These are phyloP conservation scores for Oncopodura yosiiana DNA, from an alignment of 1,140 invertebrate genomes.

Conservation along the genomic window DNA sequence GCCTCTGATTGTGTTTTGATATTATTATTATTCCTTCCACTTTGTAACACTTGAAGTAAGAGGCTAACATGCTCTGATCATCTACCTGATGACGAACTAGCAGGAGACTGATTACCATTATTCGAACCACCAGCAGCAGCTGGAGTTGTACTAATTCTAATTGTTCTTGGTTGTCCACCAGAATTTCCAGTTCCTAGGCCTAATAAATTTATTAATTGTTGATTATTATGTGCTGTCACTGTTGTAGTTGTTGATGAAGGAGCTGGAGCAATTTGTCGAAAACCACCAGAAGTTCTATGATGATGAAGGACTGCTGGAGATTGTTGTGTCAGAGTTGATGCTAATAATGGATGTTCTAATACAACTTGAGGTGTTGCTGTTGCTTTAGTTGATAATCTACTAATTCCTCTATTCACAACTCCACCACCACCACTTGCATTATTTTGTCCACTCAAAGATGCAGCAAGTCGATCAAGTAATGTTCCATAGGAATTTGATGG, in stretches of 20 bases:
- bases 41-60: too few species aligned
- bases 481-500: slow-evolving; percentile 22
- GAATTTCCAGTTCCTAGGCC: background rate
- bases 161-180: slow-evolving; percentile 17
- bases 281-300: slow-evolving; percentile 3
- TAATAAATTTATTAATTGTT: slow-evolving; percentile 29
- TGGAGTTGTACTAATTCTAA: slow-evolving; percentile 19
- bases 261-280: slow-evolving; percentile 29
- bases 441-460: slow-evolving; percentile 16
- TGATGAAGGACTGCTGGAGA: background rate
- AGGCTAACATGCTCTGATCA: too few species aligned
- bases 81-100: too few species aligned
- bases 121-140: too few species aligned
- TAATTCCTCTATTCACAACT: too few species aligned
- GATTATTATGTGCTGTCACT: slow-evolving; percentile 7
- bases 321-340: slow-evolving; percentile 29
- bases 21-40: too few species aligned
- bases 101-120: too few species aligned
- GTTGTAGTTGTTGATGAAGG: slow-evolving; percentile 6
- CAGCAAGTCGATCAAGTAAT: slow-evolving; percentile 27
- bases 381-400: slow-evolving; percentile 31
- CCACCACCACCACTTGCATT: slow-evolving; percentile 13
- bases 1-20: too few species aligned
- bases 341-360: slow-evolving; percentile 32
- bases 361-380: slow-evolving; percentile 34